Evolutionary conservation across 2,113 vertebrate genomes (phyloP).

Genomic region (Peromyscus polionotus): DNA sequence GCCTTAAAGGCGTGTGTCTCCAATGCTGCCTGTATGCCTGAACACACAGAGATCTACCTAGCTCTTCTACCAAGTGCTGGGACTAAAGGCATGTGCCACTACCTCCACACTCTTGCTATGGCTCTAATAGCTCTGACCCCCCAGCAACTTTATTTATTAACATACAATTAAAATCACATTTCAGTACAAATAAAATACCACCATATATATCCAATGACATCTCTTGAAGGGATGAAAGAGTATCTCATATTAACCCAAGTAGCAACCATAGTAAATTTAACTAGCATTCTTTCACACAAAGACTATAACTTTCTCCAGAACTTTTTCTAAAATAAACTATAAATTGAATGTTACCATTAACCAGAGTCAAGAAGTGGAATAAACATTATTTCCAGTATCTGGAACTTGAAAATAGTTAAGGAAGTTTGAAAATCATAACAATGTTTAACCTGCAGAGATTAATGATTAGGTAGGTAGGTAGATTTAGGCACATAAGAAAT

Average conservation of each 20-base stretch:
- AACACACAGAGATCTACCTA: too few relatives aligned
- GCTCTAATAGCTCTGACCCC: too few relatives aligned
- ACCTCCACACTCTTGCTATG: too few relatives aligned
- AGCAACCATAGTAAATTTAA: background rate
- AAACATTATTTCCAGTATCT: constrained; percentile 1
- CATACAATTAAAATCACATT: too few relatives aligned
- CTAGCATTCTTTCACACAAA: background rate
- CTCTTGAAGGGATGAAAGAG: background rate
- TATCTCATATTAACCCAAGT: background rate
- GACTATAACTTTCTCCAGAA: background rate
- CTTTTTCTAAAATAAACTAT: constrained; percentile 7
- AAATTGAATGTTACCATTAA: background rate
- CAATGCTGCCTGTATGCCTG: too few relatives aligned
- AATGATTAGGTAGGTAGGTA: background rate
- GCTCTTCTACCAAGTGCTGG: too few relatives aligned
- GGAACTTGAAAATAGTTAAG: background rate
- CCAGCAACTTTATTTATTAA: too few relatives aligned
- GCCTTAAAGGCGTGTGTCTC: too few relatives aligned
- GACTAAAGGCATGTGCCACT: too few relatives aligned
- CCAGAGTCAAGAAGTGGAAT: background rate
- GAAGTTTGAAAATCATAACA: background rate
- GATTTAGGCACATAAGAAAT: background rate
- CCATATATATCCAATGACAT: background rate
- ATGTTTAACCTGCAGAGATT: background rate
- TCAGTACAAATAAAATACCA: too few relatives aligned